Base-by-base conservation (phyloP, 2,888 invertebrate genomes). In the Elmis aenea region DNA sequence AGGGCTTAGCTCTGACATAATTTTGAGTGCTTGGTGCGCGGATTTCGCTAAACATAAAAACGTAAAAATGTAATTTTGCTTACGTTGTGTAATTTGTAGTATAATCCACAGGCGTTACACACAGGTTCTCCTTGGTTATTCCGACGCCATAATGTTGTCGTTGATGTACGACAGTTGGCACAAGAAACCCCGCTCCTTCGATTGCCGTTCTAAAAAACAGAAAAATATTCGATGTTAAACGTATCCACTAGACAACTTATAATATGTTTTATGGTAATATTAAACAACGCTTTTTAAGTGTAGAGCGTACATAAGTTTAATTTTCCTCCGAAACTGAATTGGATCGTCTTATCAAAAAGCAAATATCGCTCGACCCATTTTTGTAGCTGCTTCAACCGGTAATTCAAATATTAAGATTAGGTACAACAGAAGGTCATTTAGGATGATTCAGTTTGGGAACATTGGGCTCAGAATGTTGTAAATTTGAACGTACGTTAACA, bases 101-200 rank as follows among this genome's bases (percentile, higher is more conserved):
- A 88, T 25, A 91, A 77, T 11, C 90, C 90, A 56, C 96, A 96
- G 3, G 96, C 95, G 70, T 97, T 96, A 74, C 97, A 97, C 24
- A 99, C 97, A 0, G 97, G 95, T 69, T 97, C 95, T 10, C 97
- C 97, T 59, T 93, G 90, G 68, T 92, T 86, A 74, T 97, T 97
- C 52, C 99, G 79, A 40, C 99, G 75, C 97, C 99, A 99, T 33
- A 99, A 76, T 3, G 97, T 97, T 5, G 99, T 99, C 54, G 87
- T 91, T 37, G 85, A 80, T 3, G 97, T 97, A 45, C 88, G 85
- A 69, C 96, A 97, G 73, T 97, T 97, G 45, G 94, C 92, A 73
- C 96, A 97, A 59, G 83, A 81, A 47, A 95, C 79, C 0, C 95
- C 95, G 24, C 73, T 74, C 48, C 81, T 71, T 42, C 80, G 69